A percentile compares a stretch with the other conserved stretches of the same genome.
Conservation (phyloP, 2,113 vertebrate species). For the Stigmatopora argus region DNA sequence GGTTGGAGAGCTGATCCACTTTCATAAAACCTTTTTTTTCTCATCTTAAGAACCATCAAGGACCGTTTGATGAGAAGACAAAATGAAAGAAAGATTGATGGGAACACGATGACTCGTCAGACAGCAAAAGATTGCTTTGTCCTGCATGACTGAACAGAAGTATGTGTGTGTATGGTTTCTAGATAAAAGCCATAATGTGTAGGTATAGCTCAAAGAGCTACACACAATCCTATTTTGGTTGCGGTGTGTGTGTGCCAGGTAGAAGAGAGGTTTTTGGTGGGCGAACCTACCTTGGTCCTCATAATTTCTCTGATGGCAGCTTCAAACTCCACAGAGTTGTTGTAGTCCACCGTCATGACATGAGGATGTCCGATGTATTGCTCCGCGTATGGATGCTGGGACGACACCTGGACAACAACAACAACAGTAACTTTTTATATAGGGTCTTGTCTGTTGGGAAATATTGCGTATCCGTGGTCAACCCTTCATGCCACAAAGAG, state of each 20-base stretch:
- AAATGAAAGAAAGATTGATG: conserved; percentile 36
- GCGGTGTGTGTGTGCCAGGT: conserved; percentile 1
- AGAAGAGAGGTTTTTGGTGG: neutral
- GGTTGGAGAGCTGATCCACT: neutral
- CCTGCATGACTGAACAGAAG: conserved; percentile 45
- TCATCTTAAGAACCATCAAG: neutral
- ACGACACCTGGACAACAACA: conserved; percentile 77
- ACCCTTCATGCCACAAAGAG: neutral
- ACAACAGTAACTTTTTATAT: neutral
- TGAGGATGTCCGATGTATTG: conserved; percentile 91
- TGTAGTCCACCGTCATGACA: conserved; percentile 93
- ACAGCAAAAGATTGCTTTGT: conserved; percentile 51
- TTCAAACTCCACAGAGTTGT: conserved; percentile 90
- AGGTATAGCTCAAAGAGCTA: conserved; percentile 19
- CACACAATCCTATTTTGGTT: neutral
- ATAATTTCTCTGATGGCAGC: conserved; percentile 85
- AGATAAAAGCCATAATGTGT: conserved; percentile 27
- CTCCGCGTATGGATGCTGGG: conserved; percentile 91
- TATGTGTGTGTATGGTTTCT: conserved; percentile 7
- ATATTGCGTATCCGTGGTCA: neutral
- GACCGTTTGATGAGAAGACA: neutral
- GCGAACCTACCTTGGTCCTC: conserved; percentile 76
- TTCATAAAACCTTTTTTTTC: neutral
- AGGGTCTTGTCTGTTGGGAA: neutral
- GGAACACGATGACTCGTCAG: conserved; percentile 41